Conservation (phyloP, 35 echinoderm and acorn worm species). For the Amphiura filiformis region DNA sequence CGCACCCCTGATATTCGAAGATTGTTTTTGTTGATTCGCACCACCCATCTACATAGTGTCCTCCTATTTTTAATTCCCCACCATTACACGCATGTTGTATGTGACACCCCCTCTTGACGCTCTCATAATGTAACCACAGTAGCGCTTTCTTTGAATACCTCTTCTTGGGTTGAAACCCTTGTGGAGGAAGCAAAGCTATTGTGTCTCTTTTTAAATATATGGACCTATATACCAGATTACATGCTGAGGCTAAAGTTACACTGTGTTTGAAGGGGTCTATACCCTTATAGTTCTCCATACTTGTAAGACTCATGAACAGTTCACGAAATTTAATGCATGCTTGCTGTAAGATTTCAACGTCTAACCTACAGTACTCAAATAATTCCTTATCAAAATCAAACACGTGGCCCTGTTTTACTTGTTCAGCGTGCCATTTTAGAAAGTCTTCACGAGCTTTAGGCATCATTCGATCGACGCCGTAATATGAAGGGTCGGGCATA, state of each 20-base stretch:
- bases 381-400: conserved; percentile 11
- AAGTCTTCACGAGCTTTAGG: background rate
- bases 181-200: background rate
- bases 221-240: background rate
- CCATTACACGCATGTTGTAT: background rate
- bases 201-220: background rate
- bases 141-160: background rate
- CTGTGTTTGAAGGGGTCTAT: background rate
- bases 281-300: background rate
- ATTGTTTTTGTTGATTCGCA: background rate
- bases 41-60: background rate
- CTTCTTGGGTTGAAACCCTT: background rate
- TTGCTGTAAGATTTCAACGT: background rate
- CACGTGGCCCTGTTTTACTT: background rate
- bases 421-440: background rate
- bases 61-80: background rate
- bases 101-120: background rate
- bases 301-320: background rate
- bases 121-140: background rate
- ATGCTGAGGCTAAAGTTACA: background rate
- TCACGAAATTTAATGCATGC: background rate
- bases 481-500: background rate
- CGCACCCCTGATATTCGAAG: background rate
- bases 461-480: background rate
- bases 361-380: background rate